A percentile compares a stretch with the other conserved stretches of the same genome.
phyloP scores from a whole-genome alignment of 1,140 invertebrate genomes.

The Phocides pigmalion region DNA sequence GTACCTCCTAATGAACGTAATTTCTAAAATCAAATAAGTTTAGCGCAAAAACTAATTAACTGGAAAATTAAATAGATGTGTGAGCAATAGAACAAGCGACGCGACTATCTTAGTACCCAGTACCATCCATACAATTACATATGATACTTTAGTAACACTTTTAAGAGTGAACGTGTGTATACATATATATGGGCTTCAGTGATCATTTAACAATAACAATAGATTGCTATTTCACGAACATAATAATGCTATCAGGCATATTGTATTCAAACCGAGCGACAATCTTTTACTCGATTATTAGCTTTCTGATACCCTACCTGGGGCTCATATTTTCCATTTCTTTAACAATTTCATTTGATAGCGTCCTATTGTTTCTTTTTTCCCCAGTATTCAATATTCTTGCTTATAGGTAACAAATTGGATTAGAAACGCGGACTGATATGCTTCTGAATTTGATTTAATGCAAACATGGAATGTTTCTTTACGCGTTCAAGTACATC shows the following conservation, averaged over 20 bases:
- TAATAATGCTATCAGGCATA: too few relatives aligned
- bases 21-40: background rate
- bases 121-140: too few relatives aligned
- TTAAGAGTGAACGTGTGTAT: too few relatives aligned
- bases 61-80: too few relatives aligned
- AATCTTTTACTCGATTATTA: background rate
- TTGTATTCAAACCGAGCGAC: background rate
- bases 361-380: constrained; percentile 47
- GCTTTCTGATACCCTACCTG: constrained; percentile 31
- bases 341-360: constrained; percentile 48
- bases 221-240: too few relatives aligned
- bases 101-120: too few relatives aligned
- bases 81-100: too few relatives aligned
- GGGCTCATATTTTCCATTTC: constrained; percentile 35
- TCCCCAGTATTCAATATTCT: constrained; percentile 47
- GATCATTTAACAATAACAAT: too few relatives aligned
- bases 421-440: constrained; percentile 48
- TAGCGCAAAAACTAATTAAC: background rate
- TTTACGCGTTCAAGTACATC: constrained; percentile 4
- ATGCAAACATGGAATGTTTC: constrained; percentile 31
- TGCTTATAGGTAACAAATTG: constrained; percentile 59
- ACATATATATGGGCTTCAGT: too few relatives aligned
- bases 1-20: background rate
- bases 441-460: constrained; percentile 52
- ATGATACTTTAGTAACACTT: too few relatives aligned